Percentiles rank a stretch among this genome's conserved stretches.
Evolutionary conservation across 2,113 vertebrate genomes (phyloP).

Genomic region (Thunnus maccoyii): DNA sequence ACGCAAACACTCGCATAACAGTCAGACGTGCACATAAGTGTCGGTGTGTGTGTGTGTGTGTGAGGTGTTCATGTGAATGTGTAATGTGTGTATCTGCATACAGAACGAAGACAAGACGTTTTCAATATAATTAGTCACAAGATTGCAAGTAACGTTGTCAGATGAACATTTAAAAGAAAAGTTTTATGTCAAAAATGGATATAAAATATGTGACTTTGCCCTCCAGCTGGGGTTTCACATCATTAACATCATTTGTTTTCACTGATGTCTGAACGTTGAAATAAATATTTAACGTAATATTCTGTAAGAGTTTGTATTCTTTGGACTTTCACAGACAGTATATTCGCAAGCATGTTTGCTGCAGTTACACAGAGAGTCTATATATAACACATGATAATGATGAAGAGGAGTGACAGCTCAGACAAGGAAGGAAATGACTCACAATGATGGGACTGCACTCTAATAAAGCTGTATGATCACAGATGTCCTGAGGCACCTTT

Average conservation of each 20-base stretch:
- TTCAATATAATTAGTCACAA: too few relatives aligned
- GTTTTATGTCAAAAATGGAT: neutral
- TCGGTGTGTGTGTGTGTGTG: neutral
- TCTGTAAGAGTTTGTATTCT: neutral
- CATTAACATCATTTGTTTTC: neutral
- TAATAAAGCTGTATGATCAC: conserved; percentile 54
- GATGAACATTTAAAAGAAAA: neutral
- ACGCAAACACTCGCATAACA: conserved; percentile 47
- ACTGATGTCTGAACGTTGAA: neutral
- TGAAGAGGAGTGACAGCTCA: conserved; percentile 67
- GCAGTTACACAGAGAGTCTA: conserved; percentile 32
- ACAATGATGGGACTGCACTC: conserved; percentile 46
- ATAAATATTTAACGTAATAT: neutral
- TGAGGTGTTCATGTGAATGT: too few relatives aligned
- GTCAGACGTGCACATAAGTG: neutral
- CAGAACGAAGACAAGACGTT: too few relatives aligned
- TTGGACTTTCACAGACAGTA: neutral
- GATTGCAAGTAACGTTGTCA: too few relatives aligned
- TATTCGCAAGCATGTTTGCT: conserved; percentile 19
- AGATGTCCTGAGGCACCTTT: conserved; percentile 45
- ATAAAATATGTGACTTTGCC: neutral
- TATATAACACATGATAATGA: conserved; percentile 64
- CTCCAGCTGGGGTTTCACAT: neutral
- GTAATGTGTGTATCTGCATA: too few relatives aligned
- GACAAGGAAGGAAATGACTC: conserved; percentile 68